phyloP scores from a whole-genome alignment of 2,797 vertebrate species.

The Tokudaia tokunoshimensis region DNA sequence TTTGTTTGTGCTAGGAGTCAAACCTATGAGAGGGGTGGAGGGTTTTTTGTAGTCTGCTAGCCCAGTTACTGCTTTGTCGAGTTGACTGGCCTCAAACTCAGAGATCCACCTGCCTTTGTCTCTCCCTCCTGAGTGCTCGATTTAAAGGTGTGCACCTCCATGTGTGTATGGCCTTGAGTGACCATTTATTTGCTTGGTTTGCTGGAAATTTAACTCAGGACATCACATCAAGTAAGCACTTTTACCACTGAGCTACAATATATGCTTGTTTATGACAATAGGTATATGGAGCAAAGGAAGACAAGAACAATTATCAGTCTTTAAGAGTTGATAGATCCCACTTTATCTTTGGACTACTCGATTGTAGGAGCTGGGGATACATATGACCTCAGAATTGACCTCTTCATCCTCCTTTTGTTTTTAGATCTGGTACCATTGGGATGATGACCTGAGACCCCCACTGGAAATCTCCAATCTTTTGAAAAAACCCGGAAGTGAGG shows the following conservation, averaged over 20 bases:
- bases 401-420: constrained; percentile 67
- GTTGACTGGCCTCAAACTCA: not conserved
- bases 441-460: constrained; percentile 91
- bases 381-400: constrained; percentile 40
- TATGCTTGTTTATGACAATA: not conserved
- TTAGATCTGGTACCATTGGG: constrained; percentile 91
- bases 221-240: not conserved
- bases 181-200: constrained; percentile 24
- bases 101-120: not conserved
- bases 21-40: not conserved
- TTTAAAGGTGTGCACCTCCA: not conserved
- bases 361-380: not conserved
- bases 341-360: not conserved
- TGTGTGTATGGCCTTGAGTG: not conserved
- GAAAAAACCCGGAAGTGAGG: constrained; percentile 92
- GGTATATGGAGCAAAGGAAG: not conserved
- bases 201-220: not conserved
- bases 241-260: not conserved
- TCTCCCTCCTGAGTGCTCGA: not conserved
- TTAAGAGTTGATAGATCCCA: not conserved
- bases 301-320: not conserved
- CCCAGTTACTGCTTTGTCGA: not conserved
- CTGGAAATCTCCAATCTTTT: constrained; percentile 95
- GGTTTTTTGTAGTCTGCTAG: not conserved
- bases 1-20: not conserved